Conservation (phyloP, 2,888 invertebrate genomes). For the Eristalinus aeneus region DNA sequence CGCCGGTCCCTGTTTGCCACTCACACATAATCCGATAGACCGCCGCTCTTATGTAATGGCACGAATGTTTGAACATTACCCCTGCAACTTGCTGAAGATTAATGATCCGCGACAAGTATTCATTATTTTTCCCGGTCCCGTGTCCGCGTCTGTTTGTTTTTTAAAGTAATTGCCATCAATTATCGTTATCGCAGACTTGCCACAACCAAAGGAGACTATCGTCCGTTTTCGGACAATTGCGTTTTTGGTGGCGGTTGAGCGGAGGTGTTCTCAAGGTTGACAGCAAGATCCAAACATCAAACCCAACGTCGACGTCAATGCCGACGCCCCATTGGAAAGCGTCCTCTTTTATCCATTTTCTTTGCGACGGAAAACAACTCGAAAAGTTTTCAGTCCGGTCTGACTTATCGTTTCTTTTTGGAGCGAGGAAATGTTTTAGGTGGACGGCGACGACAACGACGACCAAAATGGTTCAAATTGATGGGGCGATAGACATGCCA, state of each 20-base stretch:
- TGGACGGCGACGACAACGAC: constrained; percentile 45
- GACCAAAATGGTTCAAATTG: constrained; percentile 48
- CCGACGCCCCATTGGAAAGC: background rate
- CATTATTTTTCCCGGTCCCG: background rate
- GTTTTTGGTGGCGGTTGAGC: background rate
- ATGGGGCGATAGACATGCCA: constrained; percentile 68
- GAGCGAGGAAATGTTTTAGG: constrained; percentile 50
- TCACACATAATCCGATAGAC: background rate
- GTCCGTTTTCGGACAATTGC: background rate
- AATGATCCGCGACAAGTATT: constrained; percentile 37
- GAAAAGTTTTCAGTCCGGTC: constrained; percentile 47
- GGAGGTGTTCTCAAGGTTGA: background rate
- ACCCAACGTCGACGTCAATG: background rate
- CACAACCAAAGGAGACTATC: background rate
- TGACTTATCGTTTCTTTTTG: background rate
- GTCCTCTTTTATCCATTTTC: constrained; percentile 21
- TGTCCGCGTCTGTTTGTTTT: background rate
- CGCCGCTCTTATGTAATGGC: constrained; percentile 43
- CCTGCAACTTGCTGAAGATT: constrained; percentile 39
- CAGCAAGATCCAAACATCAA: background rate
- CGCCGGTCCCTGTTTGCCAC: background rate
- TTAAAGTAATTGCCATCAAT: constrained; percentile 41
- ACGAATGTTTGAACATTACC: constrained; percentile 47
- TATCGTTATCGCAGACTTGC: constrained; percentile 1
- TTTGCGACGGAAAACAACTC: background rate